phyloP scores from a whole-genome alignment of 2,797 vertebrate genomes.

The Galagoides demidoff region DNA sequence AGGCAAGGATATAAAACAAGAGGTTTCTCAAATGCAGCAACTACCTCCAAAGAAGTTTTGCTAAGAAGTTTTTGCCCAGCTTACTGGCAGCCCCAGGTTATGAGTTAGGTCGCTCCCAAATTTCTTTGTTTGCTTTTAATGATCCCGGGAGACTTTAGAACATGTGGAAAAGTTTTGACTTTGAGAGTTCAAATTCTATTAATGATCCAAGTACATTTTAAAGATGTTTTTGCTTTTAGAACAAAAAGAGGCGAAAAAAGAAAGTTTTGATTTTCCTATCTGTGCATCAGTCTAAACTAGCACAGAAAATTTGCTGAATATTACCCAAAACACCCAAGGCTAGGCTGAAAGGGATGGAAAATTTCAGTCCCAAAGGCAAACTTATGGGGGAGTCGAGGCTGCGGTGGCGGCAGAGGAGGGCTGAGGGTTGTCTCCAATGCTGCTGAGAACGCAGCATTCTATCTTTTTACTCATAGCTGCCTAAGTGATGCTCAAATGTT shows the following conservation, averaged over 20 bases:
- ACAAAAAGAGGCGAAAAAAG: slow-evolving; percentile 33
- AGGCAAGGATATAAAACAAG: background rate
- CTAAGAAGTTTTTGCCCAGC: background rate
- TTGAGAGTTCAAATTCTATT: slow-evolving; percentile 64
- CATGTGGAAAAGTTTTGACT: slow-evolving; percentile 76
- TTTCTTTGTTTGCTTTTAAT: slow-evolving; percentile 1
- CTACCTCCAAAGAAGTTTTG: background rate
- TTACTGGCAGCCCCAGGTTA: background rate
- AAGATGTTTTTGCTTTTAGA: slow-evolving; percentile 49
- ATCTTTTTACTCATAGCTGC: background rate
- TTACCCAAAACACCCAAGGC: slow-evolving; percentile 35
- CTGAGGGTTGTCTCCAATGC: background rate
- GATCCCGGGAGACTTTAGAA: background rate
- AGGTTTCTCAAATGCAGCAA: background rate
- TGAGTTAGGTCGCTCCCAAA: background rate
- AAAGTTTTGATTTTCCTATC: slow-evolving; percentile 63
- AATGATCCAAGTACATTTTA: slow-evolving; percentile 51
- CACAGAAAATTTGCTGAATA: slow-evolving; percentile 71
- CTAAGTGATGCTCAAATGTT: background rate
- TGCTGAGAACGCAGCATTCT: background rate
- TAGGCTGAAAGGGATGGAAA: slow-evolving; percentile 69
- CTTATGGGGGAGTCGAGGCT: background rate
- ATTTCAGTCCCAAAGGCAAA: slow-evolving; percentile 50
- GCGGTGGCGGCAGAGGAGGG: background rate
- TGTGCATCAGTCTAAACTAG: slow-evolving; percentile 65